Evolutionary conservation across 2,797 vertebrate species (phyloP), one percentile per base, ranked within the genome.

Genomic region (Odontamblyopus rebecca): DNA sequence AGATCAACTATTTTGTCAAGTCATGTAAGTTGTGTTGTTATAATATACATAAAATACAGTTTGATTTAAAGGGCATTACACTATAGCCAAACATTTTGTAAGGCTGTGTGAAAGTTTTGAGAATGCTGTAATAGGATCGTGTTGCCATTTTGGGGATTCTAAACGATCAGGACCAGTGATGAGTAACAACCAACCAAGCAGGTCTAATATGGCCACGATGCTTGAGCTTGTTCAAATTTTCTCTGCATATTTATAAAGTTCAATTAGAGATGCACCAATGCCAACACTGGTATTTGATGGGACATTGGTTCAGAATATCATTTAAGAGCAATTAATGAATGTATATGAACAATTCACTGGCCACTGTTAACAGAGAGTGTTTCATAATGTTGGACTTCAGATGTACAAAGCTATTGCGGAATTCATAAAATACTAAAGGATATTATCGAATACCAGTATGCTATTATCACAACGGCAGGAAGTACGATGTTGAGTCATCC

Each of bases 201-300:
- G 75, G 77, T 86, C 80, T 83, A 82, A 27, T 26, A 27, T 79
- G 76, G 76, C 13, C 12, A 74, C 59, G 76, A 72, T 65, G 76
- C 79, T 74, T 74, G 71, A 38, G 3, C 77, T n/a, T 87, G 78
- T 73, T 48, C 77, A 66, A 73, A 80, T 77, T 78, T 86, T 86
- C 77, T 77, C 80, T 76, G 53, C 53, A 54, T 23, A 54, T 54
- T 57, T 57, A 26, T 57, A n/a, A 57, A 57, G 23, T 57, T 12
- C 4, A 26, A 57, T 57, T 57, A 57, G 54, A 57, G 11, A 26
- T 56, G 53, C 53, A 23, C 53, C 19, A 26, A 4, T 19, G 16
- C 16, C 16, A 53, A 53, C 44, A 57, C 54, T 57, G n/a, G 23
- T 57, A 12, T 26, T 26, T 57, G 19, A 54, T 15, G 44, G 44